These are phyloP conservation scores for Beris morrisii DNA, from an alignment of 2,888 invertebrate genomes.

Conservation along the genomic window DNA sequence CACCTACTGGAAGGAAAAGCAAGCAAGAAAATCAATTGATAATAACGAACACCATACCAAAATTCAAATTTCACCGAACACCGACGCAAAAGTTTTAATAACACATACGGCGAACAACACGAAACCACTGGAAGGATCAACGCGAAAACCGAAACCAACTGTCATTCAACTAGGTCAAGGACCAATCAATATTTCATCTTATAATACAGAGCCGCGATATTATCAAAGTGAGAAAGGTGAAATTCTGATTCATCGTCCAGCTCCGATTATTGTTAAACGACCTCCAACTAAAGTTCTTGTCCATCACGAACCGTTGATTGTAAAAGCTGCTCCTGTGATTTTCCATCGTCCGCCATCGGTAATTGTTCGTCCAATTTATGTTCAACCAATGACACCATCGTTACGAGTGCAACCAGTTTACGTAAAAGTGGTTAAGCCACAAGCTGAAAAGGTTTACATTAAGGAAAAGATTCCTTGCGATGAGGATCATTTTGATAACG, in stretches of 20 bases:
- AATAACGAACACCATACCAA: neutral
- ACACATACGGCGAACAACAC: neutral
- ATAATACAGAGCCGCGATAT: constrained; percentile 2
- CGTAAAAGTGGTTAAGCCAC: constrained; percentile 53
- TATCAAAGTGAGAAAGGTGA: constrained; percentile 48
- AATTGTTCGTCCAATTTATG: constrained; percentile 51
- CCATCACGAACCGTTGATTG: constrained; percentile 54
- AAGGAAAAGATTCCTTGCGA: constrained; percentile 42
- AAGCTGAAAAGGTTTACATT: constrained; percentile 54
- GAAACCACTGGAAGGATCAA: neutral
- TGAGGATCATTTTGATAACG: neutral
- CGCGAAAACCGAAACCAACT: neutral
- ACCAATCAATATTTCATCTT: neutral
- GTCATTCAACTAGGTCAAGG: neutral
- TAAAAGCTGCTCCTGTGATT: constrained; percentile 54
- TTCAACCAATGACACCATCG: constrained; percentile 50
- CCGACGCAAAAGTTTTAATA: neutral
- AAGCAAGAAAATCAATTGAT: too few species aligned
- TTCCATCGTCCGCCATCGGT: constrained; percentile 55
- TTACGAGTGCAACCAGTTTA: constrained; percentile 54
- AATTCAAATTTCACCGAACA: neutral
- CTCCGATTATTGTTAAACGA: constrained; percentile 53
- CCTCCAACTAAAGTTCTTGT: constrained; percentile 54
- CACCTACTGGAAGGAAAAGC: too few species aligned
- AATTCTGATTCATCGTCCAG: constrained; percentile 54